Base-by-base conservation (phyloP, 2,113 vertebrate species). In the human region DNA sequence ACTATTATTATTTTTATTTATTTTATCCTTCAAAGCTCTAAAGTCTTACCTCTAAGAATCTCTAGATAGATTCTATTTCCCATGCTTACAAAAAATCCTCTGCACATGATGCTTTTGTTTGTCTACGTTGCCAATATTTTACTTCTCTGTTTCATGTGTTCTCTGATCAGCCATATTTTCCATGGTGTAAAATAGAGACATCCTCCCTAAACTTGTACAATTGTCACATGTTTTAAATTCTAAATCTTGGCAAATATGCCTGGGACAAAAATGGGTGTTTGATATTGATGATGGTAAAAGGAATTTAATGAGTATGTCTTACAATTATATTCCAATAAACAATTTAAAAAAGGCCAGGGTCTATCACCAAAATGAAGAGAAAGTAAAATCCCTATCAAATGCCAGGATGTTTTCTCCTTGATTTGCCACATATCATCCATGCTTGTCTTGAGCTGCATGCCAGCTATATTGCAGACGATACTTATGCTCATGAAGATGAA, bases 401-500 rank as follows among this genome's bases (percentile, higher is more conserved):
- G 8, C 25, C 0, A 59, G 57, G 7, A 0, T 32, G 14, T 48
- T 95, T 90, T 88, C 17, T 92, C 89, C 96, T 96, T 96, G 76
- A 95, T 95, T 45, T 85, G 72, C 45, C 45, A n/a, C 70, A 48
- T 91, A 68, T 64, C 82, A 75, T 61, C 43, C 32, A 18, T 20
- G n/a, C 32, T 30, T 73, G 3, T 52, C 27, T n/a, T 43, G 48
- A 82, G 35, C 48, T 23, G 20, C 61, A 27, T 73, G 80, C 48
- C 27, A 91, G 66, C 85, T 89, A 17, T 89, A 94, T 96, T 94
- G 84, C 95, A 97, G 61, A 76, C 50, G 57, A 2, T 40, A 20
- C 35, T 86, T 84, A 30, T 59, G 40, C 76, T 98, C 61, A 30
- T 61, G 78, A 82, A 96, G 90, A 95, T 38, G 72, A 96, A 87